These are phyloP conservation scores for Laticauda laticaudata DNA, from an alignment of 2,113 vertebrate genomes.

Conservation along the genomic window DNA sequence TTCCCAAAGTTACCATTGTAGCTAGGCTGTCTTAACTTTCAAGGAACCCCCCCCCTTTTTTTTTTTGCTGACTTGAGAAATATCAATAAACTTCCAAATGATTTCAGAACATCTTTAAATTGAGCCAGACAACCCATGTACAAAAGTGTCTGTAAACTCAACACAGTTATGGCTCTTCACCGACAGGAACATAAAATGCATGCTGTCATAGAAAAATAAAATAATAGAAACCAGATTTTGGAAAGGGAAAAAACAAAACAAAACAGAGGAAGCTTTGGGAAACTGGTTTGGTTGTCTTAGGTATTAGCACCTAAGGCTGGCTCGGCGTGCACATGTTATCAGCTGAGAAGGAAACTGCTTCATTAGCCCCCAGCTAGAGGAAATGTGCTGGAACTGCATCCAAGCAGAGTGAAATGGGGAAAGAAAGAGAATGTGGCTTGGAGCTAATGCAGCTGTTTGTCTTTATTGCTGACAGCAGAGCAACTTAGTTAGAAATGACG, in stretches of 20 bases:
- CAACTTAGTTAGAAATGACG: slow-evolving; percentile 7
- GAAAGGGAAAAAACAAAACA: not conserved
- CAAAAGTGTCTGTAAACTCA: not conserved
- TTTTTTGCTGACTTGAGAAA: slow-evolving; percentile 33
- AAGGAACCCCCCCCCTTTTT: not conserved
- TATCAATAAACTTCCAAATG: not conserved
- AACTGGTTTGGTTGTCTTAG: slow-evolving; percentile 42
- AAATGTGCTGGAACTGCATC: slow-evolving; percentile 44
- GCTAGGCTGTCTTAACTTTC: not conserved
- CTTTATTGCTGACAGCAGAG: slow-evolving; percentile 31
- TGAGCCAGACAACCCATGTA: not conserved
- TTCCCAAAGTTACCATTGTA: not conserved
- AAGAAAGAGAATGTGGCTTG: slow-evolving; percentile 16
- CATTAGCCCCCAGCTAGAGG: slow-evolving; percentile 62
- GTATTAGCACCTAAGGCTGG: slow-evolving; percentile 65
- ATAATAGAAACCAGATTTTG: slow-evolving; percentile 7
- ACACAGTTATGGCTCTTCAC: not conserved
- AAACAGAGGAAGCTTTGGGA: not conserved
- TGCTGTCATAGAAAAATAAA: not conserved
- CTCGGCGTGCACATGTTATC: slow-evolving; percentile 54
- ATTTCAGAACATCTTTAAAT: not conserved
- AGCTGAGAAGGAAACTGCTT: slow-evolving; percentile 56
- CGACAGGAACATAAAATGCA: not conserved
- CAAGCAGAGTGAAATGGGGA: not conserved
- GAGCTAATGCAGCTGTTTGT: slow-evolving; percentile 27